Base-by-base conservation (phyloP, 1,140 invertebrate genomes). In the Penaeus chinensis region DNA sequence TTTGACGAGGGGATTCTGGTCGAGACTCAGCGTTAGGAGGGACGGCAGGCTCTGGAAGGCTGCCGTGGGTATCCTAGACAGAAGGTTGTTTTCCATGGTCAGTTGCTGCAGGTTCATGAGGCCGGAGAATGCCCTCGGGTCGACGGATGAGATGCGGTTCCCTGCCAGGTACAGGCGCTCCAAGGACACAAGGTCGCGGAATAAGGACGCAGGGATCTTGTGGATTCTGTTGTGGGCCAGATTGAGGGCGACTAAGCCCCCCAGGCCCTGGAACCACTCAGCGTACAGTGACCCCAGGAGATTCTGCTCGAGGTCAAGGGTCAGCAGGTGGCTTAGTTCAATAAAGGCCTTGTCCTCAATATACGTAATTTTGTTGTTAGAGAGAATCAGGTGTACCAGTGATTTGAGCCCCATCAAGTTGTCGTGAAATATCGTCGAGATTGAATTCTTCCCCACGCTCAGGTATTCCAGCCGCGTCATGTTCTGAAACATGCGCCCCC, bases 211-310 rank as follows among this genome's bases (percentile, higher is more conserved):
- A 65, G 90, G 91, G 0, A 92, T 78, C 62, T 91, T 90, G 54
- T 91, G 89, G 47, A 92, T 91, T 47, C 90, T 42, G 79, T 92
- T 92, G 66, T 91, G 88, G 22, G 90, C 88, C 13, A 92, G 76
- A 60, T 91, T 87, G 16, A 92, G 84, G 18, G 85, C 85, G 42
- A 90, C 54, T 11, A 90, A 62, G 16, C 69, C 37, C 4, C 20
- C 47, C 5, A 92, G 89, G 4, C 91, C 91, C n/a, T 84, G 60
- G 83, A 92, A 92, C 90, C 91, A 91, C 76, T 92, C 91, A 20
- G 90, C 89, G 62, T 91, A 91, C 54, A 92, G 84, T 20, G 91
- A 91, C 3, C 88, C 89, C 10, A 92, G 63, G 18, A 90, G 88
- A 76, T 92, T 92, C 37, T 90, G 81, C 20, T 87, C 82, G 22